Base-by-base conservation (phyloP, 2,888 invertebrate species). In the Caenorhabditis angaria region DNA sequence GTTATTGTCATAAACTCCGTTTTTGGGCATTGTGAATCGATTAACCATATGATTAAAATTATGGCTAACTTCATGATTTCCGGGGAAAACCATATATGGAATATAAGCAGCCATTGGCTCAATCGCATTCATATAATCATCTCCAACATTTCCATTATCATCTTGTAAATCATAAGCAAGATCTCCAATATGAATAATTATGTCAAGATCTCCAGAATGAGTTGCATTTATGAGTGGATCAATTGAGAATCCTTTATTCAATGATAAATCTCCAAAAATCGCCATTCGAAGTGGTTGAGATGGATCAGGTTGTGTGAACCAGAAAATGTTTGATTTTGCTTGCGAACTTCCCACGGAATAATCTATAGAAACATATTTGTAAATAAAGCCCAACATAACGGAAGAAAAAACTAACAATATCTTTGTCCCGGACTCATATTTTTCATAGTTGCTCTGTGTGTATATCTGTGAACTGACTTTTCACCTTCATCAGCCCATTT, bases 11-110 rank as follows among this genome's bases (percentile, higher is more conserved):
- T 86, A 82, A 25, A 82, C 83, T 6, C 81, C 83, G 25, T 83
- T 84, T 25, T 93, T 92, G 0, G 96, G 96, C 96, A 97, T 97
- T 69, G 91, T 91, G 90, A 97, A 97, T 22, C 97, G 91, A 63
- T 92, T 91, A 80, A 92, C 92, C 89, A 97, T 97, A 89, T 97
- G 93, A 80, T 94, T 93, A 90, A 97, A 97, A 89, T 97, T 96
- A 87, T 94, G 95, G 51, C 83, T 76, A 79, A 70, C 64, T 59
- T 86, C 86, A 70, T 87, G 87, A 59, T 87, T 86, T 60, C 96
- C 96, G 22, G 93, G 92, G 82, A 94, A 93, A 0, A 70, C 89
- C 89, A 90, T 89, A 88, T 97, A 97, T 0, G 96, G 96, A 77
- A 79, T 75, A 53, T 68, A 61, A 25, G 93, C 93, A 14, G 74